These are phyloP conservation scores for Apteryx mantelli DNA, from an alignment of 2,113 vertebrate species.

Conservation along the genomic window DNA sequence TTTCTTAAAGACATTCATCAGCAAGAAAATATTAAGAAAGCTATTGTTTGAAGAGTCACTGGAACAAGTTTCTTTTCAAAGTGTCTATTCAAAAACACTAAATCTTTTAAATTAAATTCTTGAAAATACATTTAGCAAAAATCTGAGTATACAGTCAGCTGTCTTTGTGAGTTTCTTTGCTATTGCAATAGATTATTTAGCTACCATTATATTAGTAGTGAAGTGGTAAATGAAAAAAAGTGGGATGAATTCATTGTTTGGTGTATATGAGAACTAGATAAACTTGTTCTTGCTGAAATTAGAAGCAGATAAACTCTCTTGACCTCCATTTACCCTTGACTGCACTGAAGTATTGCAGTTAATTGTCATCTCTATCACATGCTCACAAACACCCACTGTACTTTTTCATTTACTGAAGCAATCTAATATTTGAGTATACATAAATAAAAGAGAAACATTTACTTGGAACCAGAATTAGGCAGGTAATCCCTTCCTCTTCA, in stretches of 20 bases:
- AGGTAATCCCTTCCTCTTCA: not conserved
- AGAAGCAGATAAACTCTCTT: not conserved
- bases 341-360: not conserved
- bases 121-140: not conserved
- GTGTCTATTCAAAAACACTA: not conserved
- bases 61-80: not conserved
- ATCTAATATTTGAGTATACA: not conserved
- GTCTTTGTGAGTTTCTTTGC: not conserved
- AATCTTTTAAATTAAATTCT: not conserved
- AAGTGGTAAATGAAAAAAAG: not conserved
- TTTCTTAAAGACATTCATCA: not conserved
- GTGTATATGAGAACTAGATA: not conserved
- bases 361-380: not conserved
- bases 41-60: not conserved
- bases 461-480: not conserved
- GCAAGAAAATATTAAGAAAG: not conserved
- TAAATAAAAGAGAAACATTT: not conserved
- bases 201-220: not conserved
- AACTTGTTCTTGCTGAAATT: not conserved
- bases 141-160: not conserved
- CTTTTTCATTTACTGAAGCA: not conserved
- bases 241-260: fast-evolving
- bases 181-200: not conserved
- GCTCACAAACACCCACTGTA: not conserved
- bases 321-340: not conserved